Base-by-base conservation (phyloP, 2,888 invertebrate genomes). In the Mechanitis mazaeus region DNA sequence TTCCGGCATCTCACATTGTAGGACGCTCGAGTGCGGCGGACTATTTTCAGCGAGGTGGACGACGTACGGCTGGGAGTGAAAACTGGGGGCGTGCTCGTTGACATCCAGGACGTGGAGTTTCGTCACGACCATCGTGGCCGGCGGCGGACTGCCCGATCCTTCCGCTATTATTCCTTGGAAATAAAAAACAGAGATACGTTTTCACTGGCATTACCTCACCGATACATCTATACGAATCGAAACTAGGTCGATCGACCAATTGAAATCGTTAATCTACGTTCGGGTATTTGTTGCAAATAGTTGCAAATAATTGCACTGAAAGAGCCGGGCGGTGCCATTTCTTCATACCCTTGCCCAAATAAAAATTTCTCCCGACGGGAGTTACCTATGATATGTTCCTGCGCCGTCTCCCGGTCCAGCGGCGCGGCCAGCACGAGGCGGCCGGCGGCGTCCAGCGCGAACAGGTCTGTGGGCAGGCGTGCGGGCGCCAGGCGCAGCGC, bases 31-130 rank as follows among this genome's bases (percentile, higher is more conserved):
- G 54, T 95, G 95, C 76, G 95, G 95, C 65, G 94, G 94, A 47
- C 95, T 91, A 84, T 97, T 96, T 84, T 98, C 98, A 0, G 96
- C 95, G 12, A 97, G 87, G 68, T 92, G 92, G 33, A 95, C 88
- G 61, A 92, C 91, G 85, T 97, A 98, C 1, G 94, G 94, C 76
- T 92, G 93, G 75, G 95, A 95, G 81, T 97, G 96, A 83, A 98
- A 97, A 69, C 92, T 90, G 0, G 98, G 98, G 58, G 93, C 92
- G 83, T 97, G 96, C 83, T 98, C 97, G 83, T 98, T 98, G 69
- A 95, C 95, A 81, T 98, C 98, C 67, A 95, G 91, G 63, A 98
- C 94, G 84, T 95, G 94, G 61, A 98, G 89, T 4, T 92, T 91
- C 64, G 97, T 93, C 82, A 93, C 92, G 28, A 94, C 92, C 70